These are phyloP conservation scores for Ursus arctos DNA, from an alignment of 2,113 vertebrate species.

Conservation along the genomic window DNA sequence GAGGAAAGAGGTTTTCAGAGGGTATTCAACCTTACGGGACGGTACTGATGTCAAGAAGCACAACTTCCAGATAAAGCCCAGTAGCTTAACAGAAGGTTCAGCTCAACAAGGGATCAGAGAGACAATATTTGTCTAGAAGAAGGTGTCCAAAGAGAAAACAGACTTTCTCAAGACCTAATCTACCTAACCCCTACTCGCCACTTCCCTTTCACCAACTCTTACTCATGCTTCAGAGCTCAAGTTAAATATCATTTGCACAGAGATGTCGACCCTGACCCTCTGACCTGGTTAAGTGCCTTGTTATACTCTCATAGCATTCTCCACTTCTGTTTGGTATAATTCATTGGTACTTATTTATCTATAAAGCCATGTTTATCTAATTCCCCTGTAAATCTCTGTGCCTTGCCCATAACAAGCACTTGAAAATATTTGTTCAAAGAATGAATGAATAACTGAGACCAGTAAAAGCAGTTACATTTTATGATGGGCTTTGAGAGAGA, in stretches of 20 bases:
- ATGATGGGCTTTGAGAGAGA: background rate
- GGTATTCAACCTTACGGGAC: background rate
- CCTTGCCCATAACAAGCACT: background rate
- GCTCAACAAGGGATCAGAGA: background rate
- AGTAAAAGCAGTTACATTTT: background rate
- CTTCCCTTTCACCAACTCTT: background rate
- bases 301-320: background rate
- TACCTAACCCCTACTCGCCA: background rate
- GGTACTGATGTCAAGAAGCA: background rate
- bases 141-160: background rate
- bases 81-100: background rate
- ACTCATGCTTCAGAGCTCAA: background rate
- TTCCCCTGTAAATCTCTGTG: background rate
- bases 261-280: background rate
- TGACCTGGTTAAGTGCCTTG: background rate
- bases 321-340: background rate
- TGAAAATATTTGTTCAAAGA: slow-evolving; percentile 1
- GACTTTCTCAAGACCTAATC: background rate
- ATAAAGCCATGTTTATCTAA: background rate
- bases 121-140: slow-evolving; percentile 32
- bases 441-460: background rate
- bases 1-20: background rate
- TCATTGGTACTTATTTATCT: background rate
- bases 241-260: slow-evolving; percentile 1
- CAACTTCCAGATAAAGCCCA: background rate